Evolutionary conservation across 2,888 invertebrate species (phyloP).

Genomic region (Calliphora vomitoria): DNA sequence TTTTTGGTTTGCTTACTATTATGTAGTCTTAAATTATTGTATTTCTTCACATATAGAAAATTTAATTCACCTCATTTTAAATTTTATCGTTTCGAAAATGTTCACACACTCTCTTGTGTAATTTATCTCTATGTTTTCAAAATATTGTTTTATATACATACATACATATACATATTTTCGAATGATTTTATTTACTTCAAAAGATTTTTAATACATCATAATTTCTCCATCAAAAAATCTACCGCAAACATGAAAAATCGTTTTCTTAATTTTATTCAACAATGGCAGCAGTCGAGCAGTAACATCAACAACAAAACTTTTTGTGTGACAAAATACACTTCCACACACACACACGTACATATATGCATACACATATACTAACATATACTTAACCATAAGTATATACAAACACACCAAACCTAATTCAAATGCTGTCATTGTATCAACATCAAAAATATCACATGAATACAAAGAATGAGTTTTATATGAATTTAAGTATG

Average conservation of each 20-base stretch:
- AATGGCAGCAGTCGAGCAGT: slow-evolving; percentile 17
- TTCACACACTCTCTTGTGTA: background rate
- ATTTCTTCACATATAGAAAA: too few relatives aligned
- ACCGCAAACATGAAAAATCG: slow-evolving; percentile 56
- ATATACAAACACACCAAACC: slow-evolving; percentile 7
- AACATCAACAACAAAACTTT: slow-evolving; percentile 10
- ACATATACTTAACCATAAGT: background rate
- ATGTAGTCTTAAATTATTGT: too few relatives aligned
- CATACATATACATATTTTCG: background rate
- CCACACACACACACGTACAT: background rate
- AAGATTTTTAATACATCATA: slow-evolving; percentile 44
- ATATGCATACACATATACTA: background rate
- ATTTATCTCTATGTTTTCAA: background rate
- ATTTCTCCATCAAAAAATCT: slow-evolving; percentile 46
- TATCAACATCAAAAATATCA: slow-evolving; percentile 62
- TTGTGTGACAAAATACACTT: slow-evolving; percentile 41
- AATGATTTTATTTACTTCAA: slow-evolving; percentile 53
- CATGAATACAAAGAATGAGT: slow-evolving; percentile 44
- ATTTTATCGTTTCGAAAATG: too few relatives aligned
- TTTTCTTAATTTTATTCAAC: slow-evolving; percentile 39
- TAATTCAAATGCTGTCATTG: slow-evolving; percentile 66
- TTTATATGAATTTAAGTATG: slow-evolving; percentile 17
- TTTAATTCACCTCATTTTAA: too few relatives aligned
- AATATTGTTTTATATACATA: background rate
- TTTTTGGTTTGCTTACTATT: too few relatives aligned